These are phyloP conservation scores for Orgyia antiqua DNA, from an alignment of 2,888 invertebrate genomes.

Conservation along the genomic window DNA sequence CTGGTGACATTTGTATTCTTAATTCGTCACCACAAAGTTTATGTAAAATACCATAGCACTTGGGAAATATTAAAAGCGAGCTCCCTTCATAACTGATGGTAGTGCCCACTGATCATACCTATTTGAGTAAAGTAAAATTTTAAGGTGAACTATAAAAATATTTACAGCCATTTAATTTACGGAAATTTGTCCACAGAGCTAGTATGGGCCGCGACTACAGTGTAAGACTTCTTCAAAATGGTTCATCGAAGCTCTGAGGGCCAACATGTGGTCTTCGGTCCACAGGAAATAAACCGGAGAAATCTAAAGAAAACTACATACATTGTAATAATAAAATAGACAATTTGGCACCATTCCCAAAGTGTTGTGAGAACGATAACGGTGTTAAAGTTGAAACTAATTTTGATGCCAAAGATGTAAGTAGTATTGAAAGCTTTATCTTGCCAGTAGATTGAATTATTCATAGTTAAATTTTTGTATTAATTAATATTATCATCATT, in stretches of 20 bases:
- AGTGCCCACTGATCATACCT: no score
- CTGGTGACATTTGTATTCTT: no score
- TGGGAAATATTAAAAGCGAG: no score
- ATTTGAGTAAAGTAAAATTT: no score
- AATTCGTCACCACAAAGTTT: no score
- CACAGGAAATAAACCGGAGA: conserved; percentile 48
- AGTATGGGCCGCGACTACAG: conserved; percentile 67
- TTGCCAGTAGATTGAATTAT: conserved; percentile 42
- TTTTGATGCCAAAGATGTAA: conserved; percentile 39
- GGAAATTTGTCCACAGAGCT: no score
- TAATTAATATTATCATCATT: no score
- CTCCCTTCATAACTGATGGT: no score
- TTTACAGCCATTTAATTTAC: no score
- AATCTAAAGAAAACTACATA: conserved; percentile 58
- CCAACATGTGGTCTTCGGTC: conserved; percentile 41
- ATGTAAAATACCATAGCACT: no score
- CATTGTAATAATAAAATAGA: conserved; percentile 43
- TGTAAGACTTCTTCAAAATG: conserved; percentile 62
- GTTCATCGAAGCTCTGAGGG: conserved; percentile 69
- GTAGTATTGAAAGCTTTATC: conserved; percentile 57
- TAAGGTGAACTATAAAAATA: no score
- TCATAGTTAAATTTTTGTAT: conserved; percentile 22
- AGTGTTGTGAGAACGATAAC: conserved; percentile 61
- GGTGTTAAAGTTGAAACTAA: conserved; percentile 33
- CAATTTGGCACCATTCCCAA: conserved; percentile 55